A percentile compares a stretch with the other conserved stretches of the same genome.
Evolutionary conservation across 2,797 vertebrate species (phyloP).

Genomic region (Coendou prehensilis): DNA sequence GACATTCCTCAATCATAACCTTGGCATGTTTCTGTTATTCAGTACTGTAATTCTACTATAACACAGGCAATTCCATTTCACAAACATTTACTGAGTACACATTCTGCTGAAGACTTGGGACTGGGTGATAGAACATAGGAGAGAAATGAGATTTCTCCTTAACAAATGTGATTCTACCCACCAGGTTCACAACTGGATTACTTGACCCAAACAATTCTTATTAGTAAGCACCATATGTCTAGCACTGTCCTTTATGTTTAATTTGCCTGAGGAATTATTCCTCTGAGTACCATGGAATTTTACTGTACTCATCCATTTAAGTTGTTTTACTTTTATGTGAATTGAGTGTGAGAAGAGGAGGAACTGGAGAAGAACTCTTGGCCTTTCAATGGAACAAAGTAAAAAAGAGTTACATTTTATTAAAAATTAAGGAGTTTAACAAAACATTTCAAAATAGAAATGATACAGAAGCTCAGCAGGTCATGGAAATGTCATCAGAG

Average conservation of each 20-base stretch:
- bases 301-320: conserved; percentile 59
- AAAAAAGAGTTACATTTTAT: conserved; percentile 78
- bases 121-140: neutral
- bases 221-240: conserved; percentile 23
- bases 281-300: conserved; percentile 67
- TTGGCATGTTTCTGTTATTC: conserved; percentile 72
- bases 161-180: neutral
- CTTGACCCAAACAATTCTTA: conserved; percentile 60
- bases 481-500: conserved; percentile 69
- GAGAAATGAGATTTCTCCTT: neutral
- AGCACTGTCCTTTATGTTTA: conserved; percentile 29
- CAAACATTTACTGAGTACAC: conserved; percentile 65
- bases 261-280: conserved; percentile 49
- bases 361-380: conserved; percentile 72
- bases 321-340: conserved; percentile 75
- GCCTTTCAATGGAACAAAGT: conserved; percentile 68
- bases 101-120: conserved; percentile 55
- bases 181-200: neutral
- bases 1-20: conserved; percentile 68
- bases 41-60: conserved; percentile 64
- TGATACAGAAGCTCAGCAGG: conserved; percentile 64
- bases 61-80: conserved; percentile 72
- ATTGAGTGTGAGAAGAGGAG: conserved; percentile 75
- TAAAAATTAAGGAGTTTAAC: conserved; percentile 75
- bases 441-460: conserved; percentile 78